Conservation (phyloP, 2,113 vertebrate species). For the Elaphurus davidianus region DNA sequence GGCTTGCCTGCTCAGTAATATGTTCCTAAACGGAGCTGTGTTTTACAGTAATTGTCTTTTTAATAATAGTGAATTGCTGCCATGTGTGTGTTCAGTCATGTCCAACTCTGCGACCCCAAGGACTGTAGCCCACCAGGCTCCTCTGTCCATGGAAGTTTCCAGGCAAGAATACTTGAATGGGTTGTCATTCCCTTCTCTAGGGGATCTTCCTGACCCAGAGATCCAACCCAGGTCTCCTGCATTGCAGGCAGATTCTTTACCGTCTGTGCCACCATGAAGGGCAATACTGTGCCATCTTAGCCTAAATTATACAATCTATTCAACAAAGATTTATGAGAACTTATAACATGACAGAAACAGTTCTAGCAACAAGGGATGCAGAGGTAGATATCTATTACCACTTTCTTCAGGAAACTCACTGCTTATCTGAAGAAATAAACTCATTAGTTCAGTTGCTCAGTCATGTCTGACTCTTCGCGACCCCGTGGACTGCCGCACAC, state of each 20-base stretch:
- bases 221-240: background rate
- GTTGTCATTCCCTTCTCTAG: background rate
- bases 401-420: background rate
- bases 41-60: background rate
- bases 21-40: background rate
- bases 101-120: background rate
- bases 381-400: background rate
- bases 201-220: background rate
- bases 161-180: background rate
- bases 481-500: accelerated
- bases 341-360: background rate
- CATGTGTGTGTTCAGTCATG: background rate
- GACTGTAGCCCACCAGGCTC: background rate
- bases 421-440: background rate
- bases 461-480: accelerated
- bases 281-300: background rate
- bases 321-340: background rate
- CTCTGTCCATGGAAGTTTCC: background rate
- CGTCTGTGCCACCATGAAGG: background rate
- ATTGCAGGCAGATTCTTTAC: background rate
- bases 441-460: background rate
- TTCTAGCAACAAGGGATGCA: background rate
- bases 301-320: background rate
- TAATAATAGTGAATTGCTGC: background rate
- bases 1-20: background rate